These are phyloP conservation scores for Zaprionus tsacasi DNA, from an alignment of 1,140 invertebrate genomes.

Conservation along the genomic window DNA sequence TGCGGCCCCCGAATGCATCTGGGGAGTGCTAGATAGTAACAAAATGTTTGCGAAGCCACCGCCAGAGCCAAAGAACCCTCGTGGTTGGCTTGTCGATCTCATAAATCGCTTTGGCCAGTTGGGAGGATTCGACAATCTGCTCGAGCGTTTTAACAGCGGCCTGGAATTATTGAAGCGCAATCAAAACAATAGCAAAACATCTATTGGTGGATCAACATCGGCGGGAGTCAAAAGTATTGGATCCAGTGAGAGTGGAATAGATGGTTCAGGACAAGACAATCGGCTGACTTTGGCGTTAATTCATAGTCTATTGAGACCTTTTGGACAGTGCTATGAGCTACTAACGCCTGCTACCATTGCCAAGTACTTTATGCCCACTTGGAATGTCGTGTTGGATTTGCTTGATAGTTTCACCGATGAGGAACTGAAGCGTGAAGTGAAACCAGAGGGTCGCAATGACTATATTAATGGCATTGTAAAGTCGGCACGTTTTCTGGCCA, in stretches of 20 bases:
- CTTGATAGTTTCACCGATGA: constrained; percentile 98
- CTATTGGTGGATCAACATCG: constrained; percentile 33
- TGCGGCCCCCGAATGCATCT: constrained; percentile 84
- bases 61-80: constrained; percentile 89
- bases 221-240: constrained; percentile 61
- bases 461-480: constrained; percentile 95
- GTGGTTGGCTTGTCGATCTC: constrained; percentile 98
- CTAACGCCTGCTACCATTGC: constrained; percentile 95
- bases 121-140: constrained; percentile 94
- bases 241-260: constrained; percentile 61
- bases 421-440: constrained; percentile 97
- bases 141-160: constrained; percentile 92
- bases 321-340: constrained; percentile 96
- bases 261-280: constrained; percentile 68
- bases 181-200: constrained; percentile 59
- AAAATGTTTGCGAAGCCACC: constrained; percentile 92
- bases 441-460: constrained; percentile 97
- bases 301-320: constrained; percentile 93
- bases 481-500: constrained; percentile 94
- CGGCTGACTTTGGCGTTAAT: constrained; percentile 91
- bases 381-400: constrained; percentile 96
- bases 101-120: constrained; percentile 96
- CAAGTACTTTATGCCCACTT: constrained; percentile 96
- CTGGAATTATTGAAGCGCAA: constrained; percentile 84
- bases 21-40: constrained; percentile 80